These are phyloP conservation scores for Panurus biarmicus DNA, from an alignment of 2,113 vertebrate genomes.

Conservation along the genomic window DNA sequence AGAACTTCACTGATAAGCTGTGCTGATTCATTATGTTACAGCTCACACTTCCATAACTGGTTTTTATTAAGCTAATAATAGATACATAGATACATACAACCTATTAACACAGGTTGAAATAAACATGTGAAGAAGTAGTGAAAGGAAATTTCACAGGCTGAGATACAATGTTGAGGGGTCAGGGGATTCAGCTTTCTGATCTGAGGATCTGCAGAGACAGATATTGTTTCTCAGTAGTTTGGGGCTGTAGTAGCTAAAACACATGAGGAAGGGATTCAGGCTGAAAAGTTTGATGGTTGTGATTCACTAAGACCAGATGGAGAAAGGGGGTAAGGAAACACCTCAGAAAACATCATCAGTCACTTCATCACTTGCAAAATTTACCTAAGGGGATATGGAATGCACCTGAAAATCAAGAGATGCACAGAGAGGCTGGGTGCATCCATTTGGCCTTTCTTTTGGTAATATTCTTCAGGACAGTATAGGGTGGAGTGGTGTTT, in stretches of 20 bases:
- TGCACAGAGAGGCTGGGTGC: background rate
- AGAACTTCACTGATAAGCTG: background rate
- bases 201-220: background rate
- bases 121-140: background rate
- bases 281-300: background rate
- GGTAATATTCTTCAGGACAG: background rate
- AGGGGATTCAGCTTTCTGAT: background rate
- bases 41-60: background rate
- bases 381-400: background rate
- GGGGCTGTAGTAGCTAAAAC: background rate
- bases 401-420: background rate
- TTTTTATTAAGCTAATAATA: background rate
- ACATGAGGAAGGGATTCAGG: background rate
- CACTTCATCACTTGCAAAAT: background rate
- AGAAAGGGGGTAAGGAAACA: background rate
- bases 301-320: background rate
- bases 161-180: background rate
- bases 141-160: background rate
- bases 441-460: background rate
- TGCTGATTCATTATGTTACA: background rate
- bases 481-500: background rate
- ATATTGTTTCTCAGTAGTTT: background rate
- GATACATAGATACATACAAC: background rate
- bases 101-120: background rate
- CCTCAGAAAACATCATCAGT: background rate